These are phyloP conservation scores for Parnassius mnemosyne DNA, from an alignment of 2,888 invertebrate species.

Conservation along the genomic window DNA sequence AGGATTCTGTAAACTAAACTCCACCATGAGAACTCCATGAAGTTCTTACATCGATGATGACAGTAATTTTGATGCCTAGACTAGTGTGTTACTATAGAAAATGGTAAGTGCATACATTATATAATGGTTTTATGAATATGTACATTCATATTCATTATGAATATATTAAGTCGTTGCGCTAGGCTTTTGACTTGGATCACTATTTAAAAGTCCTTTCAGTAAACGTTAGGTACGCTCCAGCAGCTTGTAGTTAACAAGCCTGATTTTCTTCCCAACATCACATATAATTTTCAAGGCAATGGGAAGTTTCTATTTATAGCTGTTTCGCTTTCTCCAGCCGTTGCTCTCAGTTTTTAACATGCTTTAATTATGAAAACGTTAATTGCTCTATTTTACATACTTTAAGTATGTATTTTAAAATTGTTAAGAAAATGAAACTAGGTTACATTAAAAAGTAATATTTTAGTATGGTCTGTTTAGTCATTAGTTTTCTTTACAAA, in stretches of 20 bases:
- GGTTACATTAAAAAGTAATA: neutral
- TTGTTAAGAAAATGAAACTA: neutral
- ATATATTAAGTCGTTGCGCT: constrained; percentile 13
- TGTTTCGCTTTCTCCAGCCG: constrained; percentile 10
- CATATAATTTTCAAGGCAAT: constrained; percentile 40
- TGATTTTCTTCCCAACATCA: constrained; percentile 48
- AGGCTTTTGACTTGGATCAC: constrained; percentile 30
- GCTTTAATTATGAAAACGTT: constrained; percentile 17
- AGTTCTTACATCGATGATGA: too few species aligned
- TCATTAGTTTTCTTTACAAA: too few species aligned
- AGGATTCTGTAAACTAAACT: too few species aligned
- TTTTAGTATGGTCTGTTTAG: too few species aligned
- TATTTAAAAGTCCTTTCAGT: constrained; percentile 50
- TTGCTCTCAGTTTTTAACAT: constrained; percentile 14
- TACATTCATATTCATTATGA: neutral
- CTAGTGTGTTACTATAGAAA: too few species aligned
- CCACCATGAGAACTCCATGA: too few species aligned
- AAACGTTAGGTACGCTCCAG: constrained; percentile 53
- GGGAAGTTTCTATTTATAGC: constrained; percentile 28
- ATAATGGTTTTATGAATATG: too few species aligned
- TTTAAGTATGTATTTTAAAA: constrained; percentile 2
- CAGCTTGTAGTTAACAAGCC: constrained; percentile 68
- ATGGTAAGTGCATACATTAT: too few species aligned
- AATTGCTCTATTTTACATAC: neutral
- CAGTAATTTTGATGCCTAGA: too few species aligned